phyloP scores from a whole-genome alignment of 1,140 invertebrate genomes.

The Brachionus koreanus region DNA sequence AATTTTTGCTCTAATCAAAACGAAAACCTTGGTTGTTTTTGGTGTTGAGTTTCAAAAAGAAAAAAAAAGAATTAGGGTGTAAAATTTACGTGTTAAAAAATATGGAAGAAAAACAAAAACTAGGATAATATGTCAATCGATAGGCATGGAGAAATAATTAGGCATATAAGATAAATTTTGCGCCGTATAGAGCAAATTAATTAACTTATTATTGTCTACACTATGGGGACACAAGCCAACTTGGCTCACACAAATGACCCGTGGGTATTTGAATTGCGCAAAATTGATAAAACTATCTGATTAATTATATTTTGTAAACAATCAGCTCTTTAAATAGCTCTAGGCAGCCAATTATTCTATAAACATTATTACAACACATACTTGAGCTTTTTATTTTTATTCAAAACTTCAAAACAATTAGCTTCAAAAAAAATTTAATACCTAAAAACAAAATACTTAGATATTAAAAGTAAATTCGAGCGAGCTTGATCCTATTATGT shows the following conservation, averaged over 20 bases:
- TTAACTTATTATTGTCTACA: neutral
- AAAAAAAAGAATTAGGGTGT: slow-evolving; percentile 15
- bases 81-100: slow-evolving; percentile 1
- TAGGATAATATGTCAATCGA: slow-evolving; percentile 20
- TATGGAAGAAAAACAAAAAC: neutral
- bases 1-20: neutral
- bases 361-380: slow-evolving; percentile 34
- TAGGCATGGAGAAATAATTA: neutral
- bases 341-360: neutral
- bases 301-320: slow-evolving; percentile 5
- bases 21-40: neutral
- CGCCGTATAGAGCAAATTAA: neutral
- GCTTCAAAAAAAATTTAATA: neutral
- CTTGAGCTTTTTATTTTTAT: slow-evolving; percentile 13
- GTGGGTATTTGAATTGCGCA: neutral
- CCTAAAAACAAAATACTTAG: slow-evolving; percentile 19
- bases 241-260: neutral
- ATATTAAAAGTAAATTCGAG: neutral
- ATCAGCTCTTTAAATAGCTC: neutral
- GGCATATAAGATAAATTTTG: neutral
- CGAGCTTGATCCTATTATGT: slow-evolving; percentile 6
- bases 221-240: neutral
- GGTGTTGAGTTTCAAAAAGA: neutral
- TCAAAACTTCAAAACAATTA: slow-evolving; percentile 26
- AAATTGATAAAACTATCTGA: neutral